Evolutionary conservation across 2,797 vertebrate species (phyloP), one percentile per base, ranked within the genome.

Genomic region (Rhinichthys osculus): DNA sequence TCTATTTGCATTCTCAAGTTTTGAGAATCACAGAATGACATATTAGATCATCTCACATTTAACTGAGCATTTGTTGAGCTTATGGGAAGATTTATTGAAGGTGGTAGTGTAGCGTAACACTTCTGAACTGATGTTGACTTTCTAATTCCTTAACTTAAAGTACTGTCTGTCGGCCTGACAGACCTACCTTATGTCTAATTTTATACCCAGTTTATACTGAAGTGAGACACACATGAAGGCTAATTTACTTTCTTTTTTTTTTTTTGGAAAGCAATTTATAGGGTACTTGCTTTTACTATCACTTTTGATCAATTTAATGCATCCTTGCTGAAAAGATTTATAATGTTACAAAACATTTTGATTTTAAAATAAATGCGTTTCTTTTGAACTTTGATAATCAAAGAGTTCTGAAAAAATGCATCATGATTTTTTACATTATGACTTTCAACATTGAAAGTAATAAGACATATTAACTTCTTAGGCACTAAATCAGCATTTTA

Each of bases 1-100:
- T 90, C 90, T 91, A 78, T 90, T 93, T 91, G 88, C 91, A 90
- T 91, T 93, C 89, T 50, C 33, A 82, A 73, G 72, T 81, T 78
- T 38, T 23, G 54, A 81, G 82, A 78, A 44, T 78, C 16, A 16
- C 57, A 78, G 23, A 62, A 62, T 62, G 76, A 42, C 54, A 62
- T 9, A 19, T 30, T 78, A 42, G 57, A 78, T 78, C 0, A 19
- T 78, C n/a, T 78, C 5, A 23, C 27, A 19, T 78, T 78, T 78
- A 44, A 14, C 38, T 19, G 57, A 78, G 57, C 57, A 19, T 23
- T 78, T 44, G 23, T 64, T 30, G 54, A 23, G 7, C 33, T 77
- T 59, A 52, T 77, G 21, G 52, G 52, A 14, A 57, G 21, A n/a
- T 38, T 16, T 57, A n/a, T 76, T 76, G 19, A 13, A 8, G 50